phyloP scores from a whole-genome alignment of 2,888 invertebrate species.

The Salpingus planirostris region DNA sequence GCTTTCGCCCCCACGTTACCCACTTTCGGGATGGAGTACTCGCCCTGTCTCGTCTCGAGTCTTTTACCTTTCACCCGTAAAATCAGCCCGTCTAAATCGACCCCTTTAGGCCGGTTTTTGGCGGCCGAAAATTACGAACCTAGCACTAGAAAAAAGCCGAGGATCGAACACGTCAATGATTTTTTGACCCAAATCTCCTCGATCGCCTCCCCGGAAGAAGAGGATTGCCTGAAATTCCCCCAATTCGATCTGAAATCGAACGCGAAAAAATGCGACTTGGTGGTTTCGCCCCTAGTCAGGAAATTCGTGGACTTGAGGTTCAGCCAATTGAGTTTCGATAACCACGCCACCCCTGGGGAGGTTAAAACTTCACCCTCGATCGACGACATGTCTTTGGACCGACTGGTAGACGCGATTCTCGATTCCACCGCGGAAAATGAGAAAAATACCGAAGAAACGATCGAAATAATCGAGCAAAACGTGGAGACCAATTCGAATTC shows the following conservation, averaged over 20 bases:
- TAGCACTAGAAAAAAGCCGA: slow-evolving; percentile 25
- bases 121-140: slow-evolving; percentile 23
- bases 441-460: slow-evolving; percentile 28
- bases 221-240: slow-evolving; percentile 15
- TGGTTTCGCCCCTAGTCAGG: slow-evolving; percentile 52
- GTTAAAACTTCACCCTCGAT: slow-evolving; percentile 45
- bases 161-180: slow-evolving; percentile 35
- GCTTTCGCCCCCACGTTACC: slow-evolving; percentile 44
- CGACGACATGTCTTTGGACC: slow-evolving; percentile 49
- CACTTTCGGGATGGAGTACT: slow-evolving; percentile 51
- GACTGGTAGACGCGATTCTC: slow-evolving; percentile 54
- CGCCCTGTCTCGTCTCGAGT: slow-evolving; percentile 34
- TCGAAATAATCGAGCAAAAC: slow-evolving; percentile 31
- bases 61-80: slow-evolving; percentile 29
- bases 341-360: slow-evolving; percentile 38
- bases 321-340: slow-evolving; percentile 42
- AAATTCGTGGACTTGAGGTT: slow-evolving; percentile 52
- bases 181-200: slow-evolving; percentile 33
- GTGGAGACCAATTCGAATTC: slow-evolving; percentile 25
- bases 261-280: slow-evolving; percentile 20
- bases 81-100: slow-evolving; percentile 44
- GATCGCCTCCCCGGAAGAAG: slow-evolving; percentile 28
- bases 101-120: slow-evolving; percentile 27
- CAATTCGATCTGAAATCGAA: slow-evolving; percentile 15
- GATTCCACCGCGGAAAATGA: slow-evolving; percentile 46